A percentile compares a stretch with the other conserved stretches of the same genome.
Evolutionary conservation across 1,140 invertebrate species (phyloP).

Genomic region (Cataglyphis hispanica): DNA sequence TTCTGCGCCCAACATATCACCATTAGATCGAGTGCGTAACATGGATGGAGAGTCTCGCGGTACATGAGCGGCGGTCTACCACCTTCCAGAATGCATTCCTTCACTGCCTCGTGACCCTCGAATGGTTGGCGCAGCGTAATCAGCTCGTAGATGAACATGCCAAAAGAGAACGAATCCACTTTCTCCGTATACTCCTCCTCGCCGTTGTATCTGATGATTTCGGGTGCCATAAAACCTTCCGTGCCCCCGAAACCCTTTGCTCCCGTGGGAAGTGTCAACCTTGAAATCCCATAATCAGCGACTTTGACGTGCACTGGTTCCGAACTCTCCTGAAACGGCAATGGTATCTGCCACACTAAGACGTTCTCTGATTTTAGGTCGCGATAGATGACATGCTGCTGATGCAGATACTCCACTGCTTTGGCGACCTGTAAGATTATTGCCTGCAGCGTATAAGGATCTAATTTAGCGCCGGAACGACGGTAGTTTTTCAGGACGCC

Average conservation of each 20-base stretch:
- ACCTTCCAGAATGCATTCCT: conserved; percentile 98
- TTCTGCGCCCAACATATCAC: conserved; percentile 97
- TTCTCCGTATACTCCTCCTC: conserved; percentile 99
- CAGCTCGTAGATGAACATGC: conserved; percentile 99
- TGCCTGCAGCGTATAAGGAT: conserved; percentile 93
- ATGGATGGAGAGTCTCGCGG: conserved; percentile 94
- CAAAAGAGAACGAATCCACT: conserved; percentile 99
- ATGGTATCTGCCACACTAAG: conserved; percentile 97
- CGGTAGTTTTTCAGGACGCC: conserved; percentile 93
- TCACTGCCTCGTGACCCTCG: conserved; percentile 97
- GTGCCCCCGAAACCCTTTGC: conserved; percentile 99
- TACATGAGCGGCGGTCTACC: conserved; percentile 95
- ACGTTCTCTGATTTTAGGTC: conserved; percentile 99
- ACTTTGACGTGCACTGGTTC: conserved; percentile 95
- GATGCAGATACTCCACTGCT: conserved; percentile 98
- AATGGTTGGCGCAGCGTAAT: conserved; percentile 97
- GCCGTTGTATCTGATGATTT: conserved; percentile 99
- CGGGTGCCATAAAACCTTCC: conserved; percentile 99
- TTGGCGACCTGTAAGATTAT: conserved; percentile 96
- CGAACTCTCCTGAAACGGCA: conserved; percentile 89
- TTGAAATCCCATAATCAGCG: conserved; percentile 98
- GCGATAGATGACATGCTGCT: conserved; percentile 97
- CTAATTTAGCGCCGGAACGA: conserved; percentile 93
- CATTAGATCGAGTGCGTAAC: conserved; percentile 97
- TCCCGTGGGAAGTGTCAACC: conserved; percentile 94